Percentiles rank a stretch among this genome's conserved stretches.
Evolutionary conservation across 1,140 invertebrate genomes (phyloP).

Genomic region (Goniozus legneri): DNA sequence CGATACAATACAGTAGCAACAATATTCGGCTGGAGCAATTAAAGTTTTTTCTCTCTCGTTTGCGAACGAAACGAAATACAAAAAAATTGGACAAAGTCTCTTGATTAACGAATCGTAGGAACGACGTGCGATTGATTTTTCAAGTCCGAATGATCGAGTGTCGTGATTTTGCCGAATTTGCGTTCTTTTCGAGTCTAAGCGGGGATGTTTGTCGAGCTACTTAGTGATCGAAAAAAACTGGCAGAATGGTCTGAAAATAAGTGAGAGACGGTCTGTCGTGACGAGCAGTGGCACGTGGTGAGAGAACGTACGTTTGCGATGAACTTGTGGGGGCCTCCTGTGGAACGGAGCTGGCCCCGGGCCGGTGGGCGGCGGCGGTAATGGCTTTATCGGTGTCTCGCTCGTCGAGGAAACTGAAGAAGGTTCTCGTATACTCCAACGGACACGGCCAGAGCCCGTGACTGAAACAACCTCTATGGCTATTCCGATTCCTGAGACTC

Average conservation of each 20-base stretch:
- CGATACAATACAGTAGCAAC: no score
- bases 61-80: no score
- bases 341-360: conserved; percentile 39
- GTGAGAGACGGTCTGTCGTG: conserved; percentile 19
- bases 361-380: conserved; percentile 41
- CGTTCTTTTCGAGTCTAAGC: no score
- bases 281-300: conserved; percentile 23
- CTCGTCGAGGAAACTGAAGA: conserved; percentile 32
- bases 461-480: no score
- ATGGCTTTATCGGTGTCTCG: conserved; percentile 31
- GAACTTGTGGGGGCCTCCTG: conserved; percentile 40
- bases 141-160: no score
- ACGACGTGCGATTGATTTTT: no score
- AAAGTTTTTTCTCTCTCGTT: no score
- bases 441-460: conserved; percentile 39
- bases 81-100: no score
- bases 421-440: conserved; percentile 47
- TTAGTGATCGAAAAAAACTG: neutral
- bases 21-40: no score
- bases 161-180: no score
- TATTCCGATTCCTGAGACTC: no score
- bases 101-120: no score
- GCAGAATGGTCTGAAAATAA: conserved; percentile 9
- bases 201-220: neutral
- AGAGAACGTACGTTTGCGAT: conserved; percentile 45